Conservation (phyloP, 2,888 invertebrate species). For the Nymphalis urticae region DNA sequence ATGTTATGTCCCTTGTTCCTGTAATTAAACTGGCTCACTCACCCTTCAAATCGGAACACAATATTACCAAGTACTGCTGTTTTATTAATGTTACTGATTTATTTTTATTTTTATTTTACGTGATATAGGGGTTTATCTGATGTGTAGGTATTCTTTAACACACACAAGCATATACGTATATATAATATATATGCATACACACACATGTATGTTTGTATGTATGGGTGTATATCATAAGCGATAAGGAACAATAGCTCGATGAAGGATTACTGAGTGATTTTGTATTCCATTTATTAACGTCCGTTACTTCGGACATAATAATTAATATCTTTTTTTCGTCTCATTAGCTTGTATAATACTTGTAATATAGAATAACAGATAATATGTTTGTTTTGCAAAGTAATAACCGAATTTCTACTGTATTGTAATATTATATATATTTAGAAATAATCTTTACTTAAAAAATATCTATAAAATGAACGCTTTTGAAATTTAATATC, state of each 20-base stretch:
- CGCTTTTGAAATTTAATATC: constrained; percentile 8
- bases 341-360: constrained; percentile 10
- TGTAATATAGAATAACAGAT: neutral
- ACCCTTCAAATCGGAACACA: no score
- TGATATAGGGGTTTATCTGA: no score
- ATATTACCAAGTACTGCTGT: no score
- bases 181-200: neutral
- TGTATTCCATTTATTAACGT: neutral
- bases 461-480: constrained; percentile 1
- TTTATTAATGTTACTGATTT: no score
- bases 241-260: neutral
- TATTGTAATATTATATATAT: no score
- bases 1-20: no score
- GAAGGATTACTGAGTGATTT: neutral
- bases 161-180: neutral
- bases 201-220: no score
- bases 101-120: no score
- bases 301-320: neutral
- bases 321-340: constrained; percentile 14
- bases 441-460: no score
- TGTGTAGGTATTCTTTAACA: neutral
- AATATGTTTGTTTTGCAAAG: neutral
- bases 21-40: no score
- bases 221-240: no score
- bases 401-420: no score